phyloP scores from a whole-genome alignment of 2,113 vertebrate species.

The Paratilapia polleni region DNA sequence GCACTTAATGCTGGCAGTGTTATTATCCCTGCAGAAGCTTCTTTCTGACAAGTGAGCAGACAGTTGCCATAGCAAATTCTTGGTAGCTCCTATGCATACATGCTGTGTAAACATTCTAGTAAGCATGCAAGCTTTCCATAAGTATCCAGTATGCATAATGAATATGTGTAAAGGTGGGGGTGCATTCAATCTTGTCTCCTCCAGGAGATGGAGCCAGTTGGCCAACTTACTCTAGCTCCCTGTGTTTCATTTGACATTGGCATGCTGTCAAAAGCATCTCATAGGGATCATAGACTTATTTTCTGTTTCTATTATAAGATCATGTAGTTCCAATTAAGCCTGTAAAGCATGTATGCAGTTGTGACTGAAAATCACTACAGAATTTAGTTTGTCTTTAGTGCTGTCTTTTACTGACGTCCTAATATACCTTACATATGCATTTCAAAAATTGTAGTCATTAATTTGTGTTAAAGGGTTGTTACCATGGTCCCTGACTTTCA shows the following conservation, averaged over 20 bases:
- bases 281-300: conserved; percentile 15
- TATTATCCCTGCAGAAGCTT: not conserved
- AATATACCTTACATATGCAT: not conserved
- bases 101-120: not conserved
- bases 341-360: not conserved
- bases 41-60: not conserved
- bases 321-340: conserved; percentile 33
- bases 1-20: not conserved
- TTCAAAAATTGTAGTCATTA: not conserved
- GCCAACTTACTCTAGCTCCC: conserved; percentile 6
- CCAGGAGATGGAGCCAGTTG: conserved; percentile 61
- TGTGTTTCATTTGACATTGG: conserved; percentile 44
- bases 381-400: not conserved
- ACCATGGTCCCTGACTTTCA: no score
- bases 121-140: not conserved
- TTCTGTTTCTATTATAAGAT: conserved; percentile 25
- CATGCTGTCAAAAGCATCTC: conserved; percentile 31
- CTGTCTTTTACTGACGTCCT: not conserved
- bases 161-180: not conserved
- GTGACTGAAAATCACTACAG: conserved; percentile 23
- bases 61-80: not conserved
- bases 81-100: not conserved
- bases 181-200: conserved; percentile 22
- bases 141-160: not conserved
- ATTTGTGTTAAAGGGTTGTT: not conserved